Evolutionary conservation across 2,797 vertebrate genomes (phyloP), one percentile per base, ranked within the genome.

Genomic region (Ambastaia sidthimunki): DNA sequence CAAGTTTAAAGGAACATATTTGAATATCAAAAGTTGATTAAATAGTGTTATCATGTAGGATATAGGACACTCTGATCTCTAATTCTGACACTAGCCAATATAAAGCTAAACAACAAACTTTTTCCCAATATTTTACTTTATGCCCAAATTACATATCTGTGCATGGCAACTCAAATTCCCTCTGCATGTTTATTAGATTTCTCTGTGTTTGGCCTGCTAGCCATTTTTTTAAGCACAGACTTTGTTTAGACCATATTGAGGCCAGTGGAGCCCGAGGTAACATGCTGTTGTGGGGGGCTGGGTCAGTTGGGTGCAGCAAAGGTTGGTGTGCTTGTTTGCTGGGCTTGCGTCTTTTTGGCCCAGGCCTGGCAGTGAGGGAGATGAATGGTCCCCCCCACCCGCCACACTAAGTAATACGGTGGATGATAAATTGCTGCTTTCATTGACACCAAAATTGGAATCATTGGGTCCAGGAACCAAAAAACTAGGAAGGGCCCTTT

Each of bases 361-460:
- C 83, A 86, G 86, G 88, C 87, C 88, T 92, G 92, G 93, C 91
- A 91, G 82, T 59, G 83, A 74, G 84, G 75, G 91, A 93, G 85
- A 93, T 90, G 89, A 93, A 93, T 91, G 85, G 88, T 92, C 92
- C 90, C 86, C 85, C 89, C 92, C 88, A 87, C 83, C 90, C 62
- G 80, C 89, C 89, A 89, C 92, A 90, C 91, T 94, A 94, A 94
- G 91, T 86, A 86, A 89, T 89, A 92, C 88, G 84, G 89, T 78
- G 84, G 82, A 87, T 94, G 91, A 91, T 90, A 89, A 92, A 91
- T 93, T 79, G 75, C 89, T 90, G 88, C 87, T 91, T 91, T 91
- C 92, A 87, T 83, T 89, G 91, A 83, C 88, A 89, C 88, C 86
- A 91, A 91, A 93, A 91, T 92, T 91, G 90, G 88, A 92, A 91